Evolutionary conservation across 1,140 invertebrate genomes (phyloP), one percentile per base, ranked within the genome.

Genomic region (Lethocerus indicus): DNA sequence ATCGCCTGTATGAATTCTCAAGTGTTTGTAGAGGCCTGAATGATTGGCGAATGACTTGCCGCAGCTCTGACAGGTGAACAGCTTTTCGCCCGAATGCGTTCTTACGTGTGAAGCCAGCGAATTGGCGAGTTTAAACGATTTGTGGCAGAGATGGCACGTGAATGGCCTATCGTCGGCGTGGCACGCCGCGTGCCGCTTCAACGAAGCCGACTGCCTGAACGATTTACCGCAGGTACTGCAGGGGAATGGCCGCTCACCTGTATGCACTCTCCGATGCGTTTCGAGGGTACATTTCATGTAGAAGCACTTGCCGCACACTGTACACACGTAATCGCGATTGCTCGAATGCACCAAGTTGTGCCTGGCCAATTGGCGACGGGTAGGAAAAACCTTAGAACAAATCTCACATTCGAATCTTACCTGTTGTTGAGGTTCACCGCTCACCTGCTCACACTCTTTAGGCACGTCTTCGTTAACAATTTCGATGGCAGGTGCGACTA

Each of bases 61-160:
- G 23, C 36, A 39, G 7, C 16, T n/a, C 5, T 5, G 9, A 39
- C 36, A 39, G 23, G 23, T 39, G 4, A 39, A 39, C 23, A 20
- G 18, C 18, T 39, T 39, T n/a, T 39, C 14, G 5, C 23, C 36
- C n/a, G n/a, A n/a, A 39, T 39, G 36, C 7, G 36, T 39, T 39
- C 14, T 39, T 21, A 39, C 18, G 23, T 39, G 36, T 39, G 36
- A 6, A 1, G 14, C 14, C 18, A 39, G 36, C 36, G 29, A n/a
- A 3, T 47, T 32, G 14, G 26, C 26, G 12, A 20, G 27, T 47
- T 56, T 54, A 28, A 65, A 65, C 7, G 59, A 43, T 52, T 62
- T 63, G 45, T 59, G 12, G 50, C 72, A 75, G 16, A 68, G 61
- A 45, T 64, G 63, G 57, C 73, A 75, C 42, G 60, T 60, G 55